Conservation (phyloP, 2,113 vertebrate genomes). For the Oenanthe melanoleuca region DNA sequence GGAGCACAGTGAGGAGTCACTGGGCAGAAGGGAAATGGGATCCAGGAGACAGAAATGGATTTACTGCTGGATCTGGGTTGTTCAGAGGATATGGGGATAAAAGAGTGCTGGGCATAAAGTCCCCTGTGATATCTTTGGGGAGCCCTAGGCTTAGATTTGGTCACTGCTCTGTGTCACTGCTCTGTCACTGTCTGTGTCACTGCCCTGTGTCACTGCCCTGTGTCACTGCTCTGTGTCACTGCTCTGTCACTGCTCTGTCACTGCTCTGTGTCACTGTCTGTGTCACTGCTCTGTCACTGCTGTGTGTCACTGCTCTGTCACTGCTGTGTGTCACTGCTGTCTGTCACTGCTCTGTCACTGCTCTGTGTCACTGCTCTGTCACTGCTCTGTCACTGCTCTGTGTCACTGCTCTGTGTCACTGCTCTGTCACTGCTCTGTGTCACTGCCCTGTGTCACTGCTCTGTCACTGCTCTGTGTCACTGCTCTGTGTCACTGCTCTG, state of each 20-base stretch:
- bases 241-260: neutral
- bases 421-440: neutral
- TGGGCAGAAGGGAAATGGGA: too few relatives aligned
- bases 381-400: neutral
- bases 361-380: neutral
- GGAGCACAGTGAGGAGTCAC: neutral
- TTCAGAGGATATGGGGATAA: neutral
- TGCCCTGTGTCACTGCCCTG: neutral
- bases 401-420: neutral
- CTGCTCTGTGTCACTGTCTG: too few relatives aligned
- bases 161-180: neutral
- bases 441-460: neutral
- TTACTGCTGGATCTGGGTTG: neutral
- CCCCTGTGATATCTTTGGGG: too few relatives aligned
- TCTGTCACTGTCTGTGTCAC: neutral
- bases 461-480: too few relatives aligned
- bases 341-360: neutral
- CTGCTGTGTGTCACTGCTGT: neutral
- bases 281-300: neutral
- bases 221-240: neutral
- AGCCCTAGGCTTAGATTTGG: neutral
- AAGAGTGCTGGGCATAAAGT: neutral
- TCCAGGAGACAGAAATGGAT: accelerated
- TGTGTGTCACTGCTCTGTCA: neutral
- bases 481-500: neutral